phyloP scores from a whole-genome alignment of 2,888 invertebrate species.

The Brachyptera risi region DNA sequence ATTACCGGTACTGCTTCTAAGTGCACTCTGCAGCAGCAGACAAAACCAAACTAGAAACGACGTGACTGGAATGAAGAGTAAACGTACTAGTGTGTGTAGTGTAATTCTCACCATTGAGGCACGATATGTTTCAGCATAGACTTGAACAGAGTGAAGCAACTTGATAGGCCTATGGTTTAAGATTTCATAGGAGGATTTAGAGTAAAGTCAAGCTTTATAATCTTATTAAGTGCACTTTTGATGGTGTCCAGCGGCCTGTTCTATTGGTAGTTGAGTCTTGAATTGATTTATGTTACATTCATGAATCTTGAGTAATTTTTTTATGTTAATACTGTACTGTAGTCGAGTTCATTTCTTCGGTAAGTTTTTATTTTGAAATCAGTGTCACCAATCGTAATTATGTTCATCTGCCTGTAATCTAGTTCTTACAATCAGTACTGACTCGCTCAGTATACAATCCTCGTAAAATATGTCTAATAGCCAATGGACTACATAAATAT shows the following conservation, averaged over 20 bases:
- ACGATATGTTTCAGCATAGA: neutral
- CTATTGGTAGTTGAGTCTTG: neutral
- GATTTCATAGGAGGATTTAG: neutral
- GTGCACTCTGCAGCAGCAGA: neutral
- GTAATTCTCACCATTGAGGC: neutral
- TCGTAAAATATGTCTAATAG: no score
- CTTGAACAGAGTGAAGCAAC: neutral
- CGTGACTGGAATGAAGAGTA: neutral
- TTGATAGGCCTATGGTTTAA: neutral
- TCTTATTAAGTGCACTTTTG: neutral
- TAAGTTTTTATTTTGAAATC: no score
- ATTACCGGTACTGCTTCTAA: no score
- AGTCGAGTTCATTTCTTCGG: no score
- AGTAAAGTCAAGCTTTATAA: neutral
- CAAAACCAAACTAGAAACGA: neutral
- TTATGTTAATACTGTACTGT: neutral
- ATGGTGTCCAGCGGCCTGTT: neutral
- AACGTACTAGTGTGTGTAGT: neutral
- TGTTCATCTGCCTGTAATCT: no score
- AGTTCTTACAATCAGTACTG: no score
- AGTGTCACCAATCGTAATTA: no score
- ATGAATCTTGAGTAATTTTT: neutral
- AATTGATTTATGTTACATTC: neutral
- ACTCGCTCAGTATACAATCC: no score
- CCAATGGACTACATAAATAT: no score